Conservation (phyloP, 1,140 invertebrate species). For the Camponotus pennsylvanicus region DNA sequence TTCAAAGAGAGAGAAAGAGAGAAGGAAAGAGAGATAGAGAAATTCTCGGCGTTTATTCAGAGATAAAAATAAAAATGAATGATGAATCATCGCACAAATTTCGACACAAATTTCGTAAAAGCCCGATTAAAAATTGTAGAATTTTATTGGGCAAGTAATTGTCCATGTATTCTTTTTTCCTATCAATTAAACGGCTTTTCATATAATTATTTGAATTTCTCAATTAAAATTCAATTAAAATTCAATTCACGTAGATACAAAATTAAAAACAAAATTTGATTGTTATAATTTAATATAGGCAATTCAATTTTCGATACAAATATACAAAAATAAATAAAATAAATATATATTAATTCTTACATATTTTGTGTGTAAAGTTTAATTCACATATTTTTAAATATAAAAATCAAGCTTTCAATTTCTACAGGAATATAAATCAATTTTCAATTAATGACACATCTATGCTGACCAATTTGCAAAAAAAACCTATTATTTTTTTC, state of each 20-base stretch:
- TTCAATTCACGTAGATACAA: neutral
- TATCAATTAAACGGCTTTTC: neutral
- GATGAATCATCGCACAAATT: neutral
- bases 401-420: neutral
- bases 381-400: neutral
- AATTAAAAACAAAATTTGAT: neutral
- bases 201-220: neutral
- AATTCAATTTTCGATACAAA: neutral
- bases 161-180: neutral
- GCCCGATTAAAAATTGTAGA: neutral
- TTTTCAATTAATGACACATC: neutral
- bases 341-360: neutral
- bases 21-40: conserved; percentile 6
- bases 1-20: neutral
- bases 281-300: neutral
- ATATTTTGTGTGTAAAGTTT: neutral
- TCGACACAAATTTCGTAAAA: neutral
- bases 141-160: conserved; percentile 1
- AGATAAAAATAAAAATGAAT: conserved; percentile 19
- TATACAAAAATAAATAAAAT: neutral
- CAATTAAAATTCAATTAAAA: neutral
- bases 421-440: neutral
- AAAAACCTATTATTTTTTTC: neutral
- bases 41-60: neutral
- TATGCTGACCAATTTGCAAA: neutral